A percentile compares a stretch with the other conserved stretches of the same genome.
Evolutionary conservation across 2,888 invertebrate species (phyloP).

Genomic region (Aleiodes testaceus): DNA sequence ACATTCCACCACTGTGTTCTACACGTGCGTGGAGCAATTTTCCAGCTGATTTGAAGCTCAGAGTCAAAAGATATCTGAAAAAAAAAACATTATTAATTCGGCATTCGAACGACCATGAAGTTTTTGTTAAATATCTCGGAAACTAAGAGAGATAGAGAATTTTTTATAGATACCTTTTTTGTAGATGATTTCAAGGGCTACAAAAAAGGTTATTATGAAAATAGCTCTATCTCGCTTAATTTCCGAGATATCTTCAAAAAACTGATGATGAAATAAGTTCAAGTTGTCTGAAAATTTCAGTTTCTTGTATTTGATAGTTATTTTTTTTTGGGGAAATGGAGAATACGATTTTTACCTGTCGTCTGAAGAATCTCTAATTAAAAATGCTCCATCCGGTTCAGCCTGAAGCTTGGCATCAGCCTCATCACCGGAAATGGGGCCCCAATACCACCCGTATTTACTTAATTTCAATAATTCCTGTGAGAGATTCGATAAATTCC

Average conservation of each 20-base stretch:
- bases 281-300: no score
- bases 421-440: conserved; percentile 81
- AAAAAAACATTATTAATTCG: background rate
- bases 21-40: conserved; percentile 84
- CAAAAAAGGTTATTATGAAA: background rate
- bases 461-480: conserved; percentile 62
- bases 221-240: background rate
- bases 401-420: conserved; percentile 81
- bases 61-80: conserved; percentile 79
- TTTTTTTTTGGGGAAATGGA: no score
- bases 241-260: no score
- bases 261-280: no score
- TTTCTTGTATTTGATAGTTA: no score
- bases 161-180: no score
- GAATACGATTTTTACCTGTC: no score
- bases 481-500: conserved; percentile 56
- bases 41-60: conserved; percentile 83
- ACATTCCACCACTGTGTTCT: conserved; percentile 81
- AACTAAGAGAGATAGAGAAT: no score
- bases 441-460: conserved; percentile 86
- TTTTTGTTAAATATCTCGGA: no score
- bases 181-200: no score
- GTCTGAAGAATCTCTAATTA: conserved; percentile 86
- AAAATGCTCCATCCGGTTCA: conserved; percentile 84
- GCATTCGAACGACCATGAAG: no score